Evolutionary conservation across 2,797 vertebrate genomes (phyloP).

Genomic region (Rhinoraja longicauda): DNA sequence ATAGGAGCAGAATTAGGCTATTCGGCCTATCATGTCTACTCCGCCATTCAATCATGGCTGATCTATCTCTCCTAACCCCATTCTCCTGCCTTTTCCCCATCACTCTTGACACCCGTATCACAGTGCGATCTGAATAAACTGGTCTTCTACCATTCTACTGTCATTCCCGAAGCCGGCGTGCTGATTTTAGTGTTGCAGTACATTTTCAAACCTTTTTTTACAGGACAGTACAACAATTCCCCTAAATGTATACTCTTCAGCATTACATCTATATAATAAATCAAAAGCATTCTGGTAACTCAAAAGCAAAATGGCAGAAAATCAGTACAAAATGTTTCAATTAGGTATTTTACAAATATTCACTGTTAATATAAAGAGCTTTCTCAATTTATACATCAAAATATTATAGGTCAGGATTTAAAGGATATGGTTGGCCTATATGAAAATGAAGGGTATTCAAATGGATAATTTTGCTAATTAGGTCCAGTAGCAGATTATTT

Average conservation of each 20-base stretch:
- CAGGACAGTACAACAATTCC: background rate
- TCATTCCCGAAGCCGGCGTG: background rate
- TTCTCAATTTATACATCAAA: background rate
- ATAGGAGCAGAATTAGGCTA: no score
- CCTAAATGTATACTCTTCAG: background rate
- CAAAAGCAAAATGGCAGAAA: background rate
- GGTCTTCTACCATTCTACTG: background rate
- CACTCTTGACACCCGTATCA: no score
- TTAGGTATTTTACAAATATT: background rate
- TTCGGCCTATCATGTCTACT: no score
- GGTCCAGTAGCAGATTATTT: background rate
- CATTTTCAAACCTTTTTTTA: no score
- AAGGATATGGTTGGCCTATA: no score
- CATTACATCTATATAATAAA: background rate
- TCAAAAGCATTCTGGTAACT: background rate
- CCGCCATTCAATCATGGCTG: no score
- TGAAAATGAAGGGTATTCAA: background rate
- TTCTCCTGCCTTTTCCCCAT: no score
- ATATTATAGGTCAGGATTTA: background rate
- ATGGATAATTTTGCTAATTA: slow-evolving; percentile 24
- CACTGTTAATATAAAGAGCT: background rate
- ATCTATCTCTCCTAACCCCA: no score
- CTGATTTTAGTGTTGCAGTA: background rate
- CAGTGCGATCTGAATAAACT: background rate
- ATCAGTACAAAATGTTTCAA: background rate